Evolutionary conservation across 2,113 vertebrate species (phyloP).

Genomic region (Apteryx owenii): DNA sequence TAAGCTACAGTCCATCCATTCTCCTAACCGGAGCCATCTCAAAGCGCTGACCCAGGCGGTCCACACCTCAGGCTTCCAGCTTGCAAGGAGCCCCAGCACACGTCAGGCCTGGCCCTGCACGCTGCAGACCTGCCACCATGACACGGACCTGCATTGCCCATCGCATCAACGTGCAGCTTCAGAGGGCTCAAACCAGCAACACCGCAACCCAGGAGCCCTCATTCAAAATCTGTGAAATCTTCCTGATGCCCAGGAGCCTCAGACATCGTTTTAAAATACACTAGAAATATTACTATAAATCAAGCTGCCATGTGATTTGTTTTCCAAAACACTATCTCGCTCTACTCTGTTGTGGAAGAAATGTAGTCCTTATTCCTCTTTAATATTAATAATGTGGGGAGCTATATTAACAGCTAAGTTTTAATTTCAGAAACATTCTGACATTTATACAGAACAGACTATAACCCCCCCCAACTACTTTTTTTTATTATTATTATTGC

Average conservation of each 20-base stretch:
- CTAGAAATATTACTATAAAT: background rate
- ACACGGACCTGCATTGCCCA: background rate
- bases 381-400: constrained; percentile 9
- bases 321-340: constrained; percentile 35
- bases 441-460: constrained; percentile 26
- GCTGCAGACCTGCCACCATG: too few relatives aligned
- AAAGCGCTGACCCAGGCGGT: background rate
- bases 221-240: background rate
- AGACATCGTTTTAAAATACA: background rate
- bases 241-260: background rate
- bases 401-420: constrained; percentile 29
- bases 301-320: background rate
- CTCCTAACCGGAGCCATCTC: background rate
- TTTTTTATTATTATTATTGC: constrained; percentile 23
- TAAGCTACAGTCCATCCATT: background rate
- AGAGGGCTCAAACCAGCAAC: background rate
- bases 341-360: background rate
- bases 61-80: background rate
- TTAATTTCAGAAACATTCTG: constrained; percentile 57
- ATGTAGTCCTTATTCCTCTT: constrained; percentile 21
- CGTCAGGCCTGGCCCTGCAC: background rate
- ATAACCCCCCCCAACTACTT: constrained; percentile 14
- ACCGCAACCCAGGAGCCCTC: background rate
- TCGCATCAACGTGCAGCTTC: background rate
- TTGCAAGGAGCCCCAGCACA: background rate